phyloP scores from a whole-genome alignment of 2,113 vertebrate genomes.

The Equus quagga region DNA sequence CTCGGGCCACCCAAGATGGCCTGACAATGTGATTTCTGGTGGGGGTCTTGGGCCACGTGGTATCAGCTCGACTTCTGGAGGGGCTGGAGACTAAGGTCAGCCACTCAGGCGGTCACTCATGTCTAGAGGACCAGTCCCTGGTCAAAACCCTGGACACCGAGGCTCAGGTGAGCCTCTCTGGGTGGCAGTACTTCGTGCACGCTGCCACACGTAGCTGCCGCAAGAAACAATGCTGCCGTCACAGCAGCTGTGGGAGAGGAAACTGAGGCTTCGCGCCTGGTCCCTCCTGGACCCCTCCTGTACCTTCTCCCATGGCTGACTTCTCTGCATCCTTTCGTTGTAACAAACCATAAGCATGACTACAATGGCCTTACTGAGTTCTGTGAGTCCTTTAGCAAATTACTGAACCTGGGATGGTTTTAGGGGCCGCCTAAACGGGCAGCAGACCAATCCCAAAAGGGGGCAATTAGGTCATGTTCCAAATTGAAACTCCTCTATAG shows the following conservation, averaged over 20 bases:
- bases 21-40: background rate
- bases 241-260: accelerated
- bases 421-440: background rate
- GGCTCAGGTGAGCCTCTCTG: accelerated
- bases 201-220: background rate
- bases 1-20: accelerated
- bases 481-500: background rate
- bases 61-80: background rate
- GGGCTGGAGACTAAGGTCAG: background rate
- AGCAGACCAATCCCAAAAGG: background rate
- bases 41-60: background rate
- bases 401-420: background rate
- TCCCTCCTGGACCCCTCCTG: background rate
- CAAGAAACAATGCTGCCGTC: background rate
- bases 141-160: background rate
- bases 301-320: accelerated
- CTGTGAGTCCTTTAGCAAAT: background rate
- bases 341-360: background rate
- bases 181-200: too few relatives aligned
- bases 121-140: background rate
- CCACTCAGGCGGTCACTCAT: background rate
- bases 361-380: background rate
- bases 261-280: too few relatives aligned
- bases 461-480: accelerated
- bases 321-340: background rate